Evolutionary conservation across 2,113 vertebrate species (phyloP).

Genomic region (Lycocorax pyrrhopterus): DNA sequence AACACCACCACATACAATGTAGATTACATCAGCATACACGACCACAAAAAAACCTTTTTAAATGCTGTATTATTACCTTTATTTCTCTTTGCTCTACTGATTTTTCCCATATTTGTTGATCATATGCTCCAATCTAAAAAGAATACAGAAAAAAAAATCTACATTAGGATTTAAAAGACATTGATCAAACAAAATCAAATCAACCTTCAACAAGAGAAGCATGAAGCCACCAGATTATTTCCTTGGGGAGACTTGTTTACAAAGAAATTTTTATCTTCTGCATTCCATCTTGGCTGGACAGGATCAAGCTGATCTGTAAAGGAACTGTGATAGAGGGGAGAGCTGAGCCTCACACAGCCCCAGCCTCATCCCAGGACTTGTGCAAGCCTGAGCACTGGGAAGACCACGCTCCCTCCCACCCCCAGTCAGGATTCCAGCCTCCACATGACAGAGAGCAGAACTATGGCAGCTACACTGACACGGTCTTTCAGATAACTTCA

Average conservation of each 20-base stretch:
- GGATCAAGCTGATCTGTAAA: not conserved
- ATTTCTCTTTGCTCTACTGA: constrained; percentile 99
- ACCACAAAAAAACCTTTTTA: not conserved
- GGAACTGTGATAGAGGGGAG: not conserved
- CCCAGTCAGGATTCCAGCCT: not conserved
- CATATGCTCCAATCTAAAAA: constrained; percentile 96
- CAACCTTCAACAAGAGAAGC: not conserved
- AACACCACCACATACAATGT: not conserved
- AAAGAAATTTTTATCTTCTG: not conserved
- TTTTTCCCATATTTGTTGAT: constrained; percentile 99
- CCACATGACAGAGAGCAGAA: rapidly evolving
- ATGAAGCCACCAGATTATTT: not conserved
- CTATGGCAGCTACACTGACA: not conserved
- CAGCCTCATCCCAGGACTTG: not conserved
- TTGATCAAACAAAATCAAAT: not conserved
- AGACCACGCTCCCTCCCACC: rapidly evolving
- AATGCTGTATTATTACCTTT: constrained; percentile 79
- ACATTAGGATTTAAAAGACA: constrained; percentile 1
- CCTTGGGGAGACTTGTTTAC: not conserved
- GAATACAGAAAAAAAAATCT: not conserved
- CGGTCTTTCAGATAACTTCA: not conserved
- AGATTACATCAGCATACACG: not conserved
- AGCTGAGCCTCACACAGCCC: not conserved
- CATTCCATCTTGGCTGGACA: not conserved
- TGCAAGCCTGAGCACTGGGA: too few species aligned